Evolutionary conservation across 2,888 invertebrate species (phyloP), one percentile per base, ranked within the genome.

Genomic region (Homarus gammarus): DNA sequence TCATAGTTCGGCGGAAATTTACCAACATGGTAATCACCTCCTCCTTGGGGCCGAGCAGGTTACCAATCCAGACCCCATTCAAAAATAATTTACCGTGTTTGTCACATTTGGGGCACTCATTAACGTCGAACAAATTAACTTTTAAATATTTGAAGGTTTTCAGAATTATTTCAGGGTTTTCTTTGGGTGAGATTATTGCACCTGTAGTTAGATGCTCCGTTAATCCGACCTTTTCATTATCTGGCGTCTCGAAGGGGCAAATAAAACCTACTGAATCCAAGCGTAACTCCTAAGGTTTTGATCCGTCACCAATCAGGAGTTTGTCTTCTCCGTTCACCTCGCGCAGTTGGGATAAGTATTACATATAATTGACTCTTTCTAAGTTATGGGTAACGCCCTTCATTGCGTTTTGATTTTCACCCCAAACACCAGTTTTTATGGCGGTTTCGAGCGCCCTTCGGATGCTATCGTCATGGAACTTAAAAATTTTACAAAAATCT

Each of bases 21-120:
- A 84, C n/a, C 31, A 84, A 38, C 5, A 3, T 12, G 10, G 22
- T 22, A 36, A 18, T 36, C 12, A 84, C n/a, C 38, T 27, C 12
- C 12, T 33, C 8, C 27, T 56, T 18, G 27, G 51, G 56, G 36
- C 1, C 27, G 0, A 38, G 18, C 2, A 44, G 51, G 18, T 84
- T 84, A 15, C 84, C 84, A 15, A 73, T 56, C 84, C 84, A 84
- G 0, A n/a, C 36, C 5, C 84, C 84, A 56, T 84, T 73, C 10
- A 84, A 3, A 8, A 84, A 73, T 33, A 73, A 73, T 22, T 84
- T 84, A 27, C 84, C 84, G 33, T n/a, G n/a, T 10, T 5, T 36
- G 49, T 84, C 51, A 15, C 31, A 51, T 12, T 22, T 5, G 12
- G 61, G 61, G 0, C 1, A 10, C 33, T 84, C 38, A 5, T n/a